Evolutionary conservation across 2,113 vertebrate genomes (phyloP).

Genomic region (Austrofundulus limnaeus): DNA sequence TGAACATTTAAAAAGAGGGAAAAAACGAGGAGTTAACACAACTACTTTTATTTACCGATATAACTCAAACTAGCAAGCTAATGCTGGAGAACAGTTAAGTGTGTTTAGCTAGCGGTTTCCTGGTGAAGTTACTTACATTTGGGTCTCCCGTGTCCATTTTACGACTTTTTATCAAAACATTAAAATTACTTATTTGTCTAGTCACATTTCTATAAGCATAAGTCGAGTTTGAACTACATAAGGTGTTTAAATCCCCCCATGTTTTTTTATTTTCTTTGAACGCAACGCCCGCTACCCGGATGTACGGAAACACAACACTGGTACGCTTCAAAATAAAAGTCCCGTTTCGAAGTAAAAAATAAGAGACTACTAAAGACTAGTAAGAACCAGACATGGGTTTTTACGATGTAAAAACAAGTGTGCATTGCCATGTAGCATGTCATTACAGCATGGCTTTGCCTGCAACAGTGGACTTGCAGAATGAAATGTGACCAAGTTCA

Average conservation of each 20-base stretch:
- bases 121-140: conserved; percentile 37
- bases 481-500: too few relatives aligned
- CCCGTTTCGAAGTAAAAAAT: not conserved
- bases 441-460: too few relatives aligned
- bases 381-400: too few relatives aligned
- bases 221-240: fast-evolving
- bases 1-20: conserved; percentile 6
- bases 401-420: too few relatives aligned
- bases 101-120: not conserved
- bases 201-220: fast-evolving
- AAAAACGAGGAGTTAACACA: not conserved
- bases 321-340: conserved; percentile 46
- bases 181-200: not conserved
- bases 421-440: too few relatives aligned
- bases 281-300: conserved; percentile 23
- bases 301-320: not conserved
- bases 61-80: not conserved
- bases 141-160: conserved; percentile 41
- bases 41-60: not conserved
- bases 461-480: too few relatives aligned
- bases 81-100: not conserved
- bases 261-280: not conserved
- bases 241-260: not conserved
- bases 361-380: not conserved
- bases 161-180: fast-evolving